Conservation (phyloP, 1,140 invertebrate species). For the Gryon sp. region DNA sequence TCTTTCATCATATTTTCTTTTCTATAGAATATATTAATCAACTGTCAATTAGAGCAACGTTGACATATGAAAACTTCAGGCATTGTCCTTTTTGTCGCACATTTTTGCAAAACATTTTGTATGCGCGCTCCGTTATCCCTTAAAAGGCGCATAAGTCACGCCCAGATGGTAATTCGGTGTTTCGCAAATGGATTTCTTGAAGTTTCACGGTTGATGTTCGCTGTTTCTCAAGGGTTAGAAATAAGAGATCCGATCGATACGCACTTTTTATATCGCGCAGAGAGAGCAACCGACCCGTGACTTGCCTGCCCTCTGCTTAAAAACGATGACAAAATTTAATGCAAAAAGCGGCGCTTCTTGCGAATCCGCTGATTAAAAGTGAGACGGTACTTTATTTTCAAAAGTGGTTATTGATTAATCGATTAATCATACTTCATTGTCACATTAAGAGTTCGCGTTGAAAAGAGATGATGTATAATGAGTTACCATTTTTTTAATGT, state of each 20-base stretch:
- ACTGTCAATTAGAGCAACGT: slow-evolving; percentile 32
- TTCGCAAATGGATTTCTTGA: slow-evolving; percentile 65
- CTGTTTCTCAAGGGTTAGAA: slow-evolving; percentile 50
- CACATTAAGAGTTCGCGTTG: too few species aligned
- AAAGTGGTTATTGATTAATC: slow-evolving; percentile 26
- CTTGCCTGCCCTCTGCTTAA: slow-evolving; percentile 61
- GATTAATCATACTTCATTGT: slow-evolving; percentile 3
- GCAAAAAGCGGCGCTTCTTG: slow-evolving; percentile 14
- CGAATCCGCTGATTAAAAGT: slow-evolving; percentile 47
- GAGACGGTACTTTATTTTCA: slow-evolving; percentile 45
- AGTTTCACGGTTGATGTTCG: slow-evolving; percentile 40
- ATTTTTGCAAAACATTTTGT: slow-evolving; percentile 28
- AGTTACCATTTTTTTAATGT: too few species aligned
- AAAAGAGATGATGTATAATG: too few species aligned
- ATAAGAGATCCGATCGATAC: slow-evolving; percentile 59
- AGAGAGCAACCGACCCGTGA: slow-evolving; percentile 24
- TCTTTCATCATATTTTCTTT: too few species aligned
- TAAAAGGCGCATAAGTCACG: slow-evolving; percentile 52
- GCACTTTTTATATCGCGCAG: slow-evolving; percentile 44
- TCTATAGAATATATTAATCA: slow-evolving; percentile 13
- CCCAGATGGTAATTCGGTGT: slow-evolving; percentile 65
- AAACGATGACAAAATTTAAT: slow-evolving; percentile 68
- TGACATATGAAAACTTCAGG: too few species aligned
- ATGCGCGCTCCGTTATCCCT: slow-evolving; percentile 31
- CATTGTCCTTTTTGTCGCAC: slow-evolving; percentile 44